A percentile compares a stretch with the other conserved stretches of the same genome.
These are phyloP conservation scores for Rhabditoides inermis DNA, from an alignment of 2,888 invertebrate genomes.

Conservation along the genomic window DNA sequence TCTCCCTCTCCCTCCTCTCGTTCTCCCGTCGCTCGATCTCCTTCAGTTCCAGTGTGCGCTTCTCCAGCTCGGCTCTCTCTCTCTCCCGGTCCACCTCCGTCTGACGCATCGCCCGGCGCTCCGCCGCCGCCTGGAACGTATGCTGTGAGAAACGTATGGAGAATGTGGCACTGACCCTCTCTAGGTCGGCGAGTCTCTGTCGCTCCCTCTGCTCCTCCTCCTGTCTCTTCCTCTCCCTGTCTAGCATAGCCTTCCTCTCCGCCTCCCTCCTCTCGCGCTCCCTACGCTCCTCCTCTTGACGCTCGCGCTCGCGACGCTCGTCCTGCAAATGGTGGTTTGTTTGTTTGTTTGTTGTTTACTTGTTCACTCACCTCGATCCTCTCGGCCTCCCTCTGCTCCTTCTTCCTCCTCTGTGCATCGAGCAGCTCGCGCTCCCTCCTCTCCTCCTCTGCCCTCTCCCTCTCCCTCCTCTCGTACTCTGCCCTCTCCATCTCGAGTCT, in stretches of 20 bases:
- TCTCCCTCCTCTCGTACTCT: constrained; percentile 29
- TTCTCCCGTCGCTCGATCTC: constrained; percentile 39
- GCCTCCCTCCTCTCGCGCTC: constrained; percentile 40
- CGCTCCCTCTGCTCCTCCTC: constrained; percentile 41
- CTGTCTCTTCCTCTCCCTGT: constrained; percentile 38
- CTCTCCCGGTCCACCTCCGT: constrained; percentile 32
- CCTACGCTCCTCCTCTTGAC: constrained; percentile 42
- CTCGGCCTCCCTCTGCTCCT: constrained; percentile 31
- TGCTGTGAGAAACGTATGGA: too few relatives aligned
- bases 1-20: constrained; percentile 39
- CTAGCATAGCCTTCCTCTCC: constrained; percentile 29
- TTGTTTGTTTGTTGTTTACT: too few relatives aligned
- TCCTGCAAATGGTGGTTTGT: constrained; percentile 35
- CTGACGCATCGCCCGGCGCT: constrained; percentile 13
- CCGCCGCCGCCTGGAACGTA: too few relatives aligned
- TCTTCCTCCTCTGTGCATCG: constrained; percentile 34
- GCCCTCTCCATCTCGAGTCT: constrained; percentile 39
- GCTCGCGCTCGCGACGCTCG: constrained; percentile 30
- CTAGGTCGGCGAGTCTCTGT: constrained; percentile 35
- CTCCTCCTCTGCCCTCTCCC: constrained; percentile 30
- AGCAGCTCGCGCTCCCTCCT: constrained; percentile 41
- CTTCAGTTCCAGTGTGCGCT: constrained; percentile 31
- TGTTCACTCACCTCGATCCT: too few relatives aligned
- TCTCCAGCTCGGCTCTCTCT: constrained; percentile 38
- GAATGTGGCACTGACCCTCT: constrained; percentile 20